These are phyloP conservation scores for Cassiopea xamachana DNA, from an alignment of 30 jellyfish, hydroid and myxozoan genomes.

Conservation along the genomic window DNA sequence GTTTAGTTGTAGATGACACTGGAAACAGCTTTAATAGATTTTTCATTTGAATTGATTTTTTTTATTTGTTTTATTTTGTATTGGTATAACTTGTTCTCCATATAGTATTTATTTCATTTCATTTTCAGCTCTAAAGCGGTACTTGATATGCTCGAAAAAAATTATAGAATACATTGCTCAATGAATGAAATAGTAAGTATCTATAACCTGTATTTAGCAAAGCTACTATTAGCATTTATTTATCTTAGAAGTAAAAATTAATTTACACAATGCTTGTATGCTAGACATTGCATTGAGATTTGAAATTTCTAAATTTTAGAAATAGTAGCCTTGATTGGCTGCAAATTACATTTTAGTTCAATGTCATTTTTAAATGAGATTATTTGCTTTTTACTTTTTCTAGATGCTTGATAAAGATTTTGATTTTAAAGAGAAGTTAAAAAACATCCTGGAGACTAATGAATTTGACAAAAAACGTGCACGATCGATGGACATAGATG, in stretches of 20 bases:
- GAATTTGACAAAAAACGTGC: constrained; percentile 92
- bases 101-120: not conserved
- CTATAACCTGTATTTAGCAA: not conserved
- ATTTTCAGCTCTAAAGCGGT: constrained; percentile 86
- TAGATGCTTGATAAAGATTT: constrained; percentile 82
- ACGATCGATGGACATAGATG: constrained; percentile 94
- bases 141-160: constrained; percentile 88
- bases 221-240: not conserved
- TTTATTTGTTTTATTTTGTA: too few relatives aligned
- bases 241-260: not conserved
- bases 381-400: not conserved
- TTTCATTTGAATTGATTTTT: too few relatives aligned
- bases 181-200: constrained; percentile 84
- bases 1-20: too few relatives aligned
- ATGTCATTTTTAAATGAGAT: too few relatives aligned
- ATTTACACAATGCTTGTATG: too few relatives aligned
- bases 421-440: constrained; percentile 75
- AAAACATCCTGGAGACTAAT: constrained; percentile 47
- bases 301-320: too few relatives aligned
- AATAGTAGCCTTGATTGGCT: too few relatives aligned
- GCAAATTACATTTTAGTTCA: too few relatives aligned
- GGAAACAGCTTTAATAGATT: too few relatives aligned
- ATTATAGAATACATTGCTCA: constrained; percentile 93
- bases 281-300: too few relatives aligned
- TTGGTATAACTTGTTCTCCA: not conserved